Conservation (phyloP, 1,140 invertebrate species). For the Lutraria rhynchaena region DNA sequence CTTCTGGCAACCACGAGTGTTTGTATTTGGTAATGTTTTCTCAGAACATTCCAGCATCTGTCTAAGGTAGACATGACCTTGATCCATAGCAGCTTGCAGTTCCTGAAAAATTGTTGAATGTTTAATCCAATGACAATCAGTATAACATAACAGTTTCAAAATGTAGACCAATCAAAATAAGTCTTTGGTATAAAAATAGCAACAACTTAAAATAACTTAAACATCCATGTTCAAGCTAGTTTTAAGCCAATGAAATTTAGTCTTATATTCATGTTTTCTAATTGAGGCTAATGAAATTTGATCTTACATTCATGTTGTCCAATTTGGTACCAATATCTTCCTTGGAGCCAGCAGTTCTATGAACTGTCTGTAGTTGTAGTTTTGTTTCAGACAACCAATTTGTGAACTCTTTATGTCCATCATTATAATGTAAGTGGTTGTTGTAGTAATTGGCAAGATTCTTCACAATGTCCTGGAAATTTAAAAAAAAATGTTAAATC, state of each 20-base stretch:
- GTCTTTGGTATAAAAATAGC: too few species aligned
- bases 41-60: constrained; percentile 76
- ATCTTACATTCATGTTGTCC: constrained; percentile 73
- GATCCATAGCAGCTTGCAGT: constrained; percentile 77
- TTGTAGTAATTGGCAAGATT: constrained; percentile 95
- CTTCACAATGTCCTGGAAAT: constrained; percentile 90
- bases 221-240: too few species aligned
- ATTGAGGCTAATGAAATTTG: too few species aligned
- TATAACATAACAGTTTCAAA: too few species aligned
- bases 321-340: constrained; percentile 74
- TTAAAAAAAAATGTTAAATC: neutral
- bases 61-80: constrained; percentile 75
- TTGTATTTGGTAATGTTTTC: constrained; percentile 76
- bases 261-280: too few species aligned
- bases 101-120: too few species aligned
- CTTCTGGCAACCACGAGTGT: constrained; percentile 71
- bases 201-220: too few species aligned
- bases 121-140: too few species aligned
- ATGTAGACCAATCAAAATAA: too few species aligned
- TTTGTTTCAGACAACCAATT: constrained; percentile 76
- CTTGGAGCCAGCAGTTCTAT: constrained; percentile 75
- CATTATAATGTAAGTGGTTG: constrained; percentile 89
- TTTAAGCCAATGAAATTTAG: too few species aligned
- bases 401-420: constrained; percentile 70
- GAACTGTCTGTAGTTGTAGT: constrained; percentile 68